phyloP scores from a whole-genome alignment of 2,888 invertebrate genomes.

The Conus canariensis region DNA sequence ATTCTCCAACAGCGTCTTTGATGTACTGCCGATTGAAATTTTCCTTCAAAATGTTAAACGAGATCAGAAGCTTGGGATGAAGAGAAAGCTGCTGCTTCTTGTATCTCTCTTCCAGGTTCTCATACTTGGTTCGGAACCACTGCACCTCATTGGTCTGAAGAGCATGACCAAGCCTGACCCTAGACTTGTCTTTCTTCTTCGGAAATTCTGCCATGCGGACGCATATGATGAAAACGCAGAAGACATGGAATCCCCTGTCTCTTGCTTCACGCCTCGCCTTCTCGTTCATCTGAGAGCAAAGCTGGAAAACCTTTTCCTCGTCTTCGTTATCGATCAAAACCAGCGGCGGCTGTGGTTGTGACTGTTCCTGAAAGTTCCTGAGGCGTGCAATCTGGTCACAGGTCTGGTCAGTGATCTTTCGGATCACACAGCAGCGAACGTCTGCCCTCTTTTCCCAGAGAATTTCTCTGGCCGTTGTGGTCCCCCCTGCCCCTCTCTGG shows the following conservation, averaged over 20 bases:
- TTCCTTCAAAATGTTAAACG: conserved; percentile 66
- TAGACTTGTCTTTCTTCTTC: conserved; percentile 12
- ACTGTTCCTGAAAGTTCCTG: conserved; percentile 54
- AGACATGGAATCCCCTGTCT: conserved; percentile 46
- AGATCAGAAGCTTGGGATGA: conserved; percentile 62
- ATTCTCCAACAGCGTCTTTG: conserved; percentile 55
- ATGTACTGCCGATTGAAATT: conserved; percentile 64
- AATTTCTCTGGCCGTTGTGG: conserved; percentile 64
- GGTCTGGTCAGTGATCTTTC: conserved; percentile 61
- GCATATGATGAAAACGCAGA: conserved; percentile 56
- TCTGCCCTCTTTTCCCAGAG: conserved; percentile 61
- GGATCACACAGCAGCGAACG: conserved; percentile 62
- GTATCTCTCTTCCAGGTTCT: conserved; percentile 54
- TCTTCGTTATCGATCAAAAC: conserved; percentile 64
- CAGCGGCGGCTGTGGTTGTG: conserved; percentile 59
- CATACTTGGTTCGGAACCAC: conserved; percentile 61
- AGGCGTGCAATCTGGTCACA: conserved; percentile 59
- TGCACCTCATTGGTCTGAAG: conserved; percentile 54
- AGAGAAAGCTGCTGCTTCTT: conserved; percentile 24
- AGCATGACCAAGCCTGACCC: conserved; percentile 52
- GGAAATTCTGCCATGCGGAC: conserved; percentile 43
- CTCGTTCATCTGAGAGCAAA: conserved; percentile 53
- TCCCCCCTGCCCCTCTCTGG: conserved; percentile 69
- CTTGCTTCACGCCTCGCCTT: conserved; percentile 39
- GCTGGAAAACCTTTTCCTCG: conserved; percentile 54